Evolutionary conservation across 1,140 invertebrate genomes (phyloP).

Genomic region (Uloborus diversus): DNA sequence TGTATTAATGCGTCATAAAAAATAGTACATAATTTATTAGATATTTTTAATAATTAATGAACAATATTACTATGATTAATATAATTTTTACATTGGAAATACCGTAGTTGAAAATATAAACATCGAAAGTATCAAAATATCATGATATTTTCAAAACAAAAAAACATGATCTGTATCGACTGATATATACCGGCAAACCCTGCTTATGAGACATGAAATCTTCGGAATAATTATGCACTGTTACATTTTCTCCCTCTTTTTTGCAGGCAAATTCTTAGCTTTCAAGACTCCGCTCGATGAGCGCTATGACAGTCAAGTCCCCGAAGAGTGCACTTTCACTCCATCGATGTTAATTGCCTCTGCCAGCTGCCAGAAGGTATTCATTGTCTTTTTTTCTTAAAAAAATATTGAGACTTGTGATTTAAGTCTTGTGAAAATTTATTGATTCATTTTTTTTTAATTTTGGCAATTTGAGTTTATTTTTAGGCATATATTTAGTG

Average conservation of each 20-base stretch:
- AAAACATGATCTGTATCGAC: background rate
- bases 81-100: background rate
- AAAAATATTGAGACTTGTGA: too few relatives aligned
- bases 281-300: slow-evolving; percentile 91
- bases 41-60: too few relatives aligned
- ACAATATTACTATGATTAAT: too few relatives aligned
- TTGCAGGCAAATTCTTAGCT: slow-evolving; percentile 72
- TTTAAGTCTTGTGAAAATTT: too few relatives aligned
- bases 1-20: too few relatives aligned
- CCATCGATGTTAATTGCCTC: slow-evolving; percentile 82
- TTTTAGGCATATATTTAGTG: too few relatives aligned
- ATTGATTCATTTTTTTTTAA: too few relatives aligned
- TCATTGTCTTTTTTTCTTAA: slow-evolving; percentile 36
- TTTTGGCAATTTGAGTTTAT: too few relatives aligned
- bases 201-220: too few relatives aligned
- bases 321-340: slow-evolving; percentile 80
- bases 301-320: slow-evolving; percentile 81
- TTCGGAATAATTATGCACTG: too few relatives aligned
- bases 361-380: slow-evolving; percentile 77
- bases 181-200: too few relatives aligned
- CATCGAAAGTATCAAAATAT: slow-evolving; percentile 64
- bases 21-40: too few relatives aligned
- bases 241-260: slow-evolving; percentile 15
- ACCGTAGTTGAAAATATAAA: slow-evolving; percentile 6
- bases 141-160: background rate